Evolutionary conservation across 2,113 vertebrate species (phyloP).

Genomic region (Progne subis): DNA sequence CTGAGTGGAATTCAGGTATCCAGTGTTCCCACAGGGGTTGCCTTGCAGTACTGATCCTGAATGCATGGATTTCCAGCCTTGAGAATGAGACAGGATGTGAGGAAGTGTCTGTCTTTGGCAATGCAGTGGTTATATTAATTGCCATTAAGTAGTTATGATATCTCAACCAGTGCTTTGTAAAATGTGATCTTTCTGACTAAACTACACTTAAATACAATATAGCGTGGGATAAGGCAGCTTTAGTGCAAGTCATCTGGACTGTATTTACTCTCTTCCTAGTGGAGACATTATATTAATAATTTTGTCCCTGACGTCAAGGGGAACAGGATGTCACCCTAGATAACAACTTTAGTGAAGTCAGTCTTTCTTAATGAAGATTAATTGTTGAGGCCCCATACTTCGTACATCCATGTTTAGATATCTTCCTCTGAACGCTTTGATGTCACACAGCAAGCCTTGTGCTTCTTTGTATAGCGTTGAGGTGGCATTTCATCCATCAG

Average conservation of each 20-base stretch:
- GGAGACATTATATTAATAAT: background rate
- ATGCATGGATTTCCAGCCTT: background rate
- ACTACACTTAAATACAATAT: background rate
- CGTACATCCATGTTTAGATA: background rate
- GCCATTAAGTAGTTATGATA: background rate
- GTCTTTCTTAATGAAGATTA: slow-evolving; percentile 40
- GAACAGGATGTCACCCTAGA: slow-evolving; percentile 43
- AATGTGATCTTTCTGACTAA: background rate
- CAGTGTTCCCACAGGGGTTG: background rate
- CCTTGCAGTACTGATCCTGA: background rate
- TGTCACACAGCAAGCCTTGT: background rate
- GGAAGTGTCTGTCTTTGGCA: background rate
- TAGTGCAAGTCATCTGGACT: background rate
- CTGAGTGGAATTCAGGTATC: background rate
- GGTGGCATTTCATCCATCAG: background rate
- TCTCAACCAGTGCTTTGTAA: background rate
- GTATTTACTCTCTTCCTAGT: background rate
- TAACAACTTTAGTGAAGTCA: slow-evolving; percentile 6
- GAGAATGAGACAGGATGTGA: background rate
- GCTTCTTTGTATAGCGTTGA: background rate
- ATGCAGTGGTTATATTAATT: background rate
- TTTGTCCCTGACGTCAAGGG: slow-evolving; percentile 1
- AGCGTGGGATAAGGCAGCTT: background rate
- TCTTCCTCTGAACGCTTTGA: background rate
- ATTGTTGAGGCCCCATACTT: background rate